Evolutionary conservation across 2,797 vertebrate genomes (phyloP).

Genomic region (Monodelphis domestica): DNA sequence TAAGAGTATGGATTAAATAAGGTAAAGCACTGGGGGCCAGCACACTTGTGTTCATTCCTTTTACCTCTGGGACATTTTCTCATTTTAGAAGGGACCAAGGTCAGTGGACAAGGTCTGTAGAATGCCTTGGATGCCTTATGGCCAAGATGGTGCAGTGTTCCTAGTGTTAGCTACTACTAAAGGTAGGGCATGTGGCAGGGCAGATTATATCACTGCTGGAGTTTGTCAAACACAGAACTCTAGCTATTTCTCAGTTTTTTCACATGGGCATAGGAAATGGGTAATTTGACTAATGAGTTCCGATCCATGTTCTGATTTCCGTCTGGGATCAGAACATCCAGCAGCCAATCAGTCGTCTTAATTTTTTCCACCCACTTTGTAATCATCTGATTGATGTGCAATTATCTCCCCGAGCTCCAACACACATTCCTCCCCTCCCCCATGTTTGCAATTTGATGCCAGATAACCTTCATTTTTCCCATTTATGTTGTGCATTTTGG

Average conservation of each 20-base stretch:
- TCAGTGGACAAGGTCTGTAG: not conserved
- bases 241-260: conserved; percentile 42
- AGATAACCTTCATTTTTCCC: conserved; percentile 82
- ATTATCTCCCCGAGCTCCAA: conserved; percentile 72
- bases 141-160: not conserved
- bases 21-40: not conserved
- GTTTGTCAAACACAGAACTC: conserved; percentile 44
- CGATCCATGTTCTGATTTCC: conserved; percentile 73
- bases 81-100: not conserved
- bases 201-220: conserved; percentile 6
- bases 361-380: conserved; percentile 68
- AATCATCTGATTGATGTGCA: conserved; percentile 79
- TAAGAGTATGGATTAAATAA: not conserved
- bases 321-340: conserved; percentile 67
- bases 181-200: not conserved
- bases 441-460: conserved; percentile 74
- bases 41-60: not conserved
- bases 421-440: conserved; percentile 52
- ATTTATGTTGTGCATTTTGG: conserved; percentile 77
- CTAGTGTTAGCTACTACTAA: not conserved
- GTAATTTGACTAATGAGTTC: conserved; percentile 77
- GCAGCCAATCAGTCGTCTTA: conserved; percentile 64
- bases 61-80: not conserved
- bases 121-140: not conserved
- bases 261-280: conserved; percentile 56